Base-by-base conservation (phyloP, 2,797 vertebrate species). In the Cirrhinus mrigala region DNA sequence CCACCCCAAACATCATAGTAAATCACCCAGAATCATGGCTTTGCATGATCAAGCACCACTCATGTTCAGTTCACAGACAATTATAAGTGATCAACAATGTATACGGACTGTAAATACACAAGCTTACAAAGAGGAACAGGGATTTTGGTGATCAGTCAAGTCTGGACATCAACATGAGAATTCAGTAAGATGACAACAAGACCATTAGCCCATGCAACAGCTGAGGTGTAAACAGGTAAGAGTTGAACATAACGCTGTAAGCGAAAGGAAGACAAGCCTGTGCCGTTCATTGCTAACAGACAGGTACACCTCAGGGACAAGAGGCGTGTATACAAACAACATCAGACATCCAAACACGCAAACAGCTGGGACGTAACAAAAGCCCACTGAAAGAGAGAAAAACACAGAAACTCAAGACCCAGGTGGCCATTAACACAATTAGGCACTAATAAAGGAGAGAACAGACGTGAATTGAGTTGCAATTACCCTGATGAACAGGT, bases 361-460 rank as follows among this genome's bases (percentile, higher is more conserved):
- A 85, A 82, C 22, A 85, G 79, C 68, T 89, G 68, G 73, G 56
- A 75, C 14, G 1, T 22, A 83, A 86, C 54, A 77, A 83, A 84
- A 78, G 50, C 48, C 37, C 20, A 62, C n/a, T 75, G 50, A 73
- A 18, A 56, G 22, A 44, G 50, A 69, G 48, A 54, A 60, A 77
- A 70, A 84, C 48, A 40, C 71, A 54, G 73, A 77, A 76, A 77
- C 58, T 76, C 71, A 66, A 83, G 60, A 54, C 79, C 68, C 85
- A 84, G 82, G 58, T 86, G 85, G 77, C 66, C 71, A 86, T 52
- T 27, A 22, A 37, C 52, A 76, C 68, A 85, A 86, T 74, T 79
- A 84, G 12, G 58, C 37, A 15, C 27, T 73, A 74, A 84, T 84
- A 60, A 84, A 81, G 44, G 60, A 86, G 64, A 66, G 22, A 56